phyloP scores from a whole-genome alignment of 2,888 invertebrate species.

The Matsumyia berberina region DNA sequence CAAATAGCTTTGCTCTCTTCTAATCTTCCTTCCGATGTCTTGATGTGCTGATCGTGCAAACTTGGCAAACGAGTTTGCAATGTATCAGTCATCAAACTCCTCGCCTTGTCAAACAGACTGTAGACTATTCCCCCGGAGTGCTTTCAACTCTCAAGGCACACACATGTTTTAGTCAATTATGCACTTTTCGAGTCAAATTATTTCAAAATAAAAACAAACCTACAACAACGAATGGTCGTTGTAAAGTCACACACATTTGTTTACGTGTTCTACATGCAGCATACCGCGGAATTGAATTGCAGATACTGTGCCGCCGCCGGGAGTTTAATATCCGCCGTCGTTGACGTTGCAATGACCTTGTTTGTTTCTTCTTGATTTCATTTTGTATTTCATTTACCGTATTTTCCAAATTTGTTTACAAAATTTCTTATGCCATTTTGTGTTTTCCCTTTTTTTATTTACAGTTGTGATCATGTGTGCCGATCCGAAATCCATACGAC shows the following conservation, averaged over 20 bases:
- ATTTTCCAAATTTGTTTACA: constrained; percentile 39
- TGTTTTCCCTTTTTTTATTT: constrained; percentile 85
- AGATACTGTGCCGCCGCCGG: constrained; percentile 5
- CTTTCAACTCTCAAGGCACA: neutral
- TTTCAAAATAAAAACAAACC: neutral
- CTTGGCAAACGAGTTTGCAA: too few relatives aligned
- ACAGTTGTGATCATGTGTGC: constrained; percentile 98
- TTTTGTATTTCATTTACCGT: constrained; percentile 15
- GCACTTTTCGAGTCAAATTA: neutral
- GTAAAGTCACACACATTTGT: constrained; percentile 2
- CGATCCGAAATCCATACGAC: constrained; percentile 93
- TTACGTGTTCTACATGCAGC: constrained; percentile 5
- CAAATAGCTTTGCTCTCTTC: too few relatives aligned
- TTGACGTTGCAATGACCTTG: constrained; percentile 12
- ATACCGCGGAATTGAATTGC: constrained; percentile 19
- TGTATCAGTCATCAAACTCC: too few relatives aligned
- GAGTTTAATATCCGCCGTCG: constrained; percentile 17
- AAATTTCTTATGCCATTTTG: too few relatives aligned
- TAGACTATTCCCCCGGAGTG: neutral
- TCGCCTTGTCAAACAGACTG: neutral
- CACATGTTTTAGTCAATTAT: neutral
- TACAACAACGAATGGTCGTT: neutral
- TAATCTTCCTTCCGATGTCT: too few relatives aligned
- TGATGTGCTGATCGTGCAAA: too few relatives aligned
- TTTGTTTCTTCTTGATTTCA: constrained; percentile 4